phyloP scores from a whole-genome alignment of 2,113 vertebrate genomes.

The Indri indri region DNA sequence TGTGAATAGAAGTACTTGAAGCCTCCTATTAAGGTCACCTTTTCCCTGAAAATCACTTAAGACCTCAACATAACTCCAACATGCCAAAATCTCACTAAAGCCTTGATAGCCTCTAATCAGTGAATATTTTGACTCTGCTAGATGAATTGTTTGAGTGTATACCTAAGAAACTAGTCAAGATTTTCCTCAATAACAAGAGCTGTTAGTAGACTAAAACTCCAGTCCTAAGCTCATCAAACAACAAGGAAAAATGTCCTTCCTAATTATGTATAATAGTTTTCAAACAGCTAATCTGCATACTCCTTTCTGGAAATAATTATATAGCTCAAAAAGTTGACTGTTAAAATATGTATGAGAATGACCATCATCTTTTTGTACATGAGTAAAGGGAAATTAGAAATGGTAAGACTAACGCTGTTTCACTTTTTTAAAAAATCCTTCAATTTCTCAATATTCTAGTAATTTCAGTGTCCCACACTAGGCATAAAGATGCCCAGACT shows the following conservation, averaged over 20 bases:
- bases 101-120: not conserved
- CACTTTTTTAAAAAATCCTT: not conserved
- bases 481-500: not conserved
- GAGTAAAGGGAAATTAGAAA: not conserved
- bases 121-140: not conserved
- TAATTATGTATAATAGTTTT: not conserved
- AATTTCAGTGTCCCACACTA: not conserved
- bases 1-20: not conserved
- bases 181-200: not conserved
- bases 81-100: not conserved
- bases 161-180: not conserved
- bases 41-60: not conserved
- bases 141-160: accelerated
- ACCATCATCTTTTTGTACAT: not conserved
- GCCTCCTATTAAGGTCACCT: not conserved
- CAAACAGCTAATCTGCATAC: not conserved
- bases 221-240: not conserved
- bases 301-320: not conserved
- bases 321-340: not conserved
- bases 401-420: not conserved
- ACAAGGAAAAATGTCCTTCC: not conserved
- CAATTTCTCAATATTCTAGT: not conserved
- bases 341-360: not conserved
- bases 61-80: not conserved
- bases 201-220: not conserved